A percentile compares a stretch with the other conserved stretches of the same genome.
phyloP scores from a whole-genome alignment of 2,113 vertebrate species.

The Lasiurus cinereus region DNA sequence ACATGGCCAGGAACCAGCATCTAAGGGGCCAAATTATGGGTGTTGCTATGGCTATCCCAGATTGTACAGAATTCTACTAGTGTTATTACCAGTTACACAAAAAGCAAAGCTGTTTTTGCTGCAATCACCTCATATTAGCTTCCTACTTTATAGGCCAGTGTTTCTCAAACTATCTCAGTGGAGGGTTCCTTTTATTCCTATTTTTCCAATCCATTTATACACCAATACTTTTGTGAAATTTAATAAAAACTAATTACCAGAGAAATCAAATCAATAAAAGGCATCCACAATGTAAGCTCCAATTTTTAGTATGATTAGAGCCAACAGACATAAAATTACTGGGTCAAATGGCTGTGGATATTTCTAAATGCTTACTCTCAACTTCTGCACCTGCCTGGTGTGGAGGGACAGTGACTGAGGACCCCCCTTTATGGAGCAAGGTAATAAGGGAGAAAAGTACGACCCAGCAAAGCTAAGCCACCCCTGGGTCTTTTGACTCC shows the following conservation, averaged over 20 bases:
- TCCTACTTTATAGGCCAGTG: neutral
- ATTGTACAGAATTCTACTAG: neutral
- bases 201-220: neutral
- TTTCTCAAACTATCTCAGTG: neutral
- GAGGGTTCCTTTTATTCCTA: neutral
- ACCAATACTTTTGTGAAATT: neutral
- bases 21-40: neutral
- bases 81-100: neutral
- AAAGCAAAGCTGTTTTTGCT: neutral
- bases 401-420: neutral
- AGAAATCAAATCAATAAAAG: neutral
- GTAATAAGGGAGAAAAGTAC: neutral
- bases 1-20: neutral
- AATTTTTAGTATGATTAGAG: neutral
- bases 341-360: neutral
- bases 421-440: neutral
- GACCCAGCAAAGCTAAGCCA: neutral
- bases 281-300: neutral
- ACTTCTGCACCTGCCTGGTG: neutral
- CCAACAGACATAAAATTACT: neutral
- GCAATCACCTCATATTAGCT: neutral
- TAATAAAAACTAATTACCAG: slow-evolving; percentile 11
- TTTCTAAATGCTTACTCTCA: neutral
- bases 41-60: neutral
- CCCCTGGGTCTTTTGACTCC: neutral